Evolutionary conservation across 2,797 vertebrate species (phyloP), one percentile per base, ranked within the genome.

Genomic region (Sternotherus odoratus): DNA sequence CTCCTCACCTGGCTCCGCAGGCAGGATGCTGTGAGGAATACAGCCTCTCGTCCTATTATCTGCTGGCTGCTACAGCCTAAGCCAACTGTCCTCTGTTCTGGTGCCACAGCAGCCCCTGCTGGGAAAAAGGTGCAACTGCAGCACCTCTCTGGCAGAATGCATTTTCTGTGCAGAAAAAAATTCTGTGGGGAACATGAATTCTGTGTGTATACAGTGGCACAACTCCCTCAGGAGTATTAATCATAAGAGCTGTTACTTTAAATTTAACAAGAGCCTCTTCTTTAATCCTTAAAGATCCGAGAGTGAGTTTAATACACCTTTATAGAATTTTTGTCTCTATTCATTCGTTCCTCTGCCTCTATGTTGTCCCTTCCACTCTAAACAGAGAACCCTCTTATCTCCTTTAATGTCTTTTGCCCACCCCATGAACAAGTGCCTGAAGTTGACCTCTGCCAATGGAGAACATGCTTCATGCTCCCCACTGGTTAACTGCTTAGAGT

Each of bases 381-480:
- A 90, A 28, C 79, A 77, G 90, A 77, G 94, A 95, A 83, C 49
- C 49, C 28, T 77, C 94, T 75, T 94, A 79, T 60, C 51, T 90
- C 86, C 82, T 69, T 23, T 66, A 87, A 63, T 89, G 85, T 75
- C 92, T 93, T 90, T 87, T 92, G 85, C 75, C 72, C 81, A 88
- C 21, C 19, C 39, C 84, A 43, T 63, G 80, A 94, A 82, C 26
- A 46, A 48, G 43, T 43, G 28, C 26, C 43, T 28, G 43, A 75
- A 26, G 12, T 8, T 43, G 72, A 28, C 7, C 43, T 75, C 12
- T 48, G 39, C 72, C 72, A 75, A 5, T 46, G 43, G 43, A 48
- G 72, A 75, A 17, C 26, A 48, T 75, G 72, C 39, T 75, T 75
- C 72, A 75, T 46, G 72, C 13, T 48, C 43, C 28, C 12, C 28